Conservation (phyloP, 2,113 vertebrate species). For the Empidonax alnorum region DNA sequence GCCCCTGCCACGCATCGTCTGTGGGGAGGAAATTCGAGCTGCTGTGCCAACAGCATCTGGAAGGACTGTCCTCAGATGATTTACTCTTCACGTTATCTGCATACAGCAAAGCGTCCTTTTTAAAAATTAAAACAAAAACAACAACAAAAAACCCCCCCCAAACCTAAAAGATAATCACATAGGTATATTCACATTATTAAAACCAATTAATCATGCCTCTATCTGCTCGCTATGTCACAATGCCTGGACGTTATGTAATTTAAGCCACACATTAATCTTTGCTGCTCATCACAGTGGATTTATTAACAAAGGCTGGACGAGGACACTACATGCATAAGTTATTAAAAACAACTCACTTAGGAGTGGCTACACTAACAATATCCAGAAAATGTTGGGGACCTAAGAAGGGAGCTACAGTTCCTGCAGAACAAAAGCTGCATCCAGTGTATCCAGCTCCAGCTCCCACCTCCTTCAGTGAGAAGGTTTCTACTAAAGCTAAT, state of each 20-base stretch:
- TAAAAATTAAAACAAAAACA: background rate
- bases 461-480: background rate
- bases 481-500: background rate
- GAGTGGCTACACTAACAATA: background rate
- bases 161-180: background rate
- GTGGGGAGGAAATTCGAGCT: background rate
- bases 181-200: constrained; percentile 25
- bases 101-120: background rate
- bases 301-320: background rate
- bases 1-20: constrained; percentile 34
- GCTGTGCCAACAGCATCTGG: constrained; percentile 8
- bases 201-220: constrained; percentile 15
- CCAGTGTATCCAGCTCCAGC: background rate
- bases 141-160: background rate
- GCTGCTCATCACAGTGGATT: background rate
- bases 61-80: constrained; percentile 51
- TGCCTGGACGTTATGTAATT: background rate
- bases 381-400: background rate
- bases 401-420: background rate
- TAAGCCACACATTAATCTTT: constrained; percentile 27
- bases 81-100: constrained; percentile 40
- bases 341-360: background rate
- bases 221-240: background rate
- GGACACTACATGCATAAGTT: background rate
- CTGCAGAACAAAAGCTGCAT: background rate